phyloP scores from a whole-genome alignment of 2,888 invertebrate species.

The Acanthosepion lycidas region DNA sequence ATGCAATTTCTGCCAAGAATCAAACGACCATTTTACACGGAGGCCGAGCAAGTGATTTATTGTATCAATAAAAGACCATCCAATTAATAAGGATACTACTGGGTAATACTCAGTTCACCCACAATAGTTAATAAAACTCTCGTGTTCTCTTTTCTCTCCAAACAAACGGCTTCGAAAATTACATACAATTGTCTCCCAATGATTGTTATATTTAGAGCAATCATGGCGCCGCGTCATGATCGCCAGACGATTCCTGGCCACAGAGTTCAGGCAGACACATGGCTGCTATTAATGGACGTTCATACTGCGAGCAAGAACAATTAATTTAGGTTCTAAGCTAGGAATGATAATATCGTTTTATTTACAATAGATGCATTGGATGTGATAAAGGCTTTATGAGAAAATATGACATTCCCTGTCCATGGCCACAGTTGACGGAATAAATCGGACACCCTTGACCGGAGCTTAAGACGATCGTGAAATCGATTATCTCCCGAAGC shows the following conservation, averaged over 20 bases:
- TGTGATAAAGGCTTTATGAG: neutral
- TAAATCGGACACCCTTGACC: neutral
- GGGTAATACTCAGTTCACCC: neutral
- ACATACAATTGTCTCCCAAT: neutral
- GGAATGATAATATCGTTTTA: neutral
- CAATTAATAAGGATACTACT: neutral
- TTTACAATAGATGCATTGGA: neutral
- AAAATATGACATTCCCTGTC: neutral
- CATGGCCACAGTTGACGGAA: neutral
- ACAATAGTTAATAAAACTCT: neutral
- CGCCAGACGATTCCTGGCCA: neutral
- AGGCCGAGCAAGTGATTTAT: too few relatives aligned
- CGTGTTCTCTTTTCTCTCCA: neutral
- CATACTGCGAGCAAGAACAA: neutral
- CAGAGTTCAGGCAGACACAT: neutral
- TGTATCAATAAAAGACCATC: neutral
- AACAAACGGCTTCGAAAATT: neutral
- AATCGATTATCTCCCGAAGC: neutral
- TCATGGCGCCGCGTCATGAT: neutral
- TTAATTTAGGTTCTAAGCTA: neutral
- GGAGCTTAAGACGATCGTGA: neutral
- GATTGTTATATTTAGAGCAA: conserved; percentile 15
- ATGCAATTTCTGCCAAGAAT: too few relatives aligned
- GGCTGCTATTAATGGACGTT: too few relatives aligned
- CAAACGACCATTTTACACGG: too few relatives aligned